phyloP scores from a whole-genome alignment of 2,113 vertebrate species.

The Cololabis saira region DNA sequence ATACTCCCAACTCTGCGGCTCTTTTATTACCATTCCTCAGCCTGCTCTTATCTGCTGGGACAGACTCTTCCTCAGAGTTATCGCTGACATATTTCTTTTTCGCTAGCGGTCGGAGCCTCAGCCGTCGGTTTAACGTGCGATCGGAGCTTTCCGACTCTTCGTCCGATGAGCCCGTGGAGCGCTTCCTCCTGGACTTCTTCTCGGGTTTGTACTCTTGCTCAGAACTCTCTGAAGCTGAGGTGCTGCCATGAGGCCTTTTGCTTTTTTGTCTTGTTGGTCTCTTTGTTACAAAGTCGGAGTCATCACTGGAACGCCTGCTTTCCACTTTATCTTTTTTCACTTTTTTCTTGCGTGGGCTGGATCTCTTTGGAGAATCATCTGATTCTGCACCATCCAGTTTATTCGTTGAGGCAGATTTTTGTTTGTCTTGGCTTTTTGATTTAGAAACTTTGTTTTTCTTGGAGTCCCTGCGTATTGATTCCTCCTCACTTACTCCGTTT shows the following conservation, averaged over 20 bases:
- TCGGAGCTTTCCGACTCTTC: slow-evolving; percentile 60
- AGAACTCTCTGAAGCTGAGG: slow-evolving; percentile 58
- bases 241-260: slow-evolving; percentile 37
- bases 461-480: slow-evolving; percentile 42
- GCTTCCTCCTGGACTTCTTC: slow-evolving; percentile 65
- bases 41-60: slow-evolving; percentile 30
- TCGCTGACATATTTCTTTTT: slow-evolving; percentile 80
- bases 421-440: slow-evolving; percentile 73
- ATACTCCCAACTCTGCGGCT: background rate
- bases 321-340: slow-evolving; percentile 35
- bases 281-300: slow-evolving; percentile 38
- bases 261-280: slow-evolving; percentile 42
- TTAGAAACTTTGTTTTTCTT: slow-evolving; percentile 60
- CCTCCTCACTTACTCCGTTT: slow-evolving; percentile 73
- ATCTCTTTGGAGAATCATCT: slow-evolving; percentile 62
- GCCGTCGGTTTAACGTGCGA: slow-evolving; percentile 37
- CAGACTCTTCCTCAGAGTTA: slow-evolving; percentile 76
- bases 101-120: slow-evolving; percentile 63
- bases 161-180: slow-evolving; percentile 68
- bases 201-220: slow-evolving; percentile 58
- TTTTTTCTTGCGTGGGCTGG: slow-evolving; percentile 45
- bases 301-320: slow-evolving; percentile 56
- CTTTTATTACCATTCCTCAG: slow-evolving; percentile 52
- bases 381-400: slow-evolving; percentile 58
- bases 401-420: slow-evolving; percentile 68